A percentile compares a stretch with the other conserved stretches of the same genome.
These are phyloP conservation scores for Thymallus thymallus DNA, from an alignment of 2,113 vertebrate species.

Conservation along the genomic window DNA sequence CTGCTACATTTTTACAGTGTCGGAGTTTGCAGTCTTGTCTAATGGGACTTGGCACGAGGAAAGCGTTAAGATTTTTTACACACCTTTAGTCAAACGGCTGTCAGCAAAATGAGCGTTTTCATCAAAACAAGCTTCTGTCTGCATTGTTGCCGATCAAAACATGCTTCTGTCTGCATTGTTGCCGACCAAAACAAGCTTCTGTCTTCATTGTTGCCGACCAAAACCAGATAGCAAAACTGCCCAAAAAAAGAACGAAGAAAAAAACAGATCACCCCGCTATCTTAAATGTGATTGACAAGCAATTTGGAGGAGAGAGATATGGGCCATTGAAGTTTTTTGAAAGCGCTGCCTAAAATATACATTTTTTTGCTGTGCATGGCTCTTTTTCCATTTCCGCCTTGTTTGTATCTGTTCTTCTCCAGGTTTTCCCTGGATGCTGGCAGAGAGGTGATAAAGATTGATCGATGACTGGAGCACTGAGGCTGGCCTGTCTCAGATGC, in stretches of 20 bases:
- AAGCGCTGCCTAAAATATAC: neutral
- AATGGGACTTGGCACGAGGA: slow-evolving; percentile 58
- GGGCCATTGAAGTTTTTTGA: slow-evolving; percentile 10
- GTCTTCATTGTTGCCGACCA: slow-evolving; percentile 21
- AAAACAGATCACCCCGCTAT: slow-evolving; percentile 10
- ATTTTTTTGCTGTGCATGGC: neutral
- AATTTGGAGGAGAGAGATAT: slow-evolving; percentile 12
- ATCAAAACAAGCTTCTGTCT: slow-evolving; percentile 35
- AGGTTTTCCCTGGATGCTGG: slow-evolving; percentile 9
- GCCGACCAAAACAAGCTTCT: slow-evolving; percentile 15
- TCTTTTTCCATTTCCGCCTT: neutral
- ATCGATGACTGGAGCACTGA: slow-evolving; percentile 29
- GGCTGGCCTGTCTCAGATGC: slow-evolving; percentile 12
- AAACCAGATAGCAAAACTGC: slow-evolving; percentile 17
- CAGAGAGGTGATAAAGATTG: slow-evolving; percentile 42
- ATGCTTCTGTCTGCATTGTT: slow-evolving; percentile 34
- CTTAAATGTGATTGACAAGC: slow-evolving; percentile 19
- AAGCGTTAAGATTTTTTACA: slow-evolving; percentile 34
- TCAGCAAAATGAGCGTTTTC: slow-evolving; percentile 70
- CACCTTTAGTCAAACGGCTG: slow-evolving; percentile 60
- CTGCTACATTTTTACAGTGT: slow-evolving; percentile 56
- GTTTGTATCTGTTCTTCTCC: slow-evolving; percentile 29
- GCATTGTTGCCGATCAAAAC: slow-evolving; percentile 32
- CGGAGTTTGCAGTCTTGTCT: slow-evolving; percentile 49
- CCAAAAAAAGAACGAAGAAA: slow-evolving; percentile 11